Evolutionary conservation across 2,113 vertebrate species (phyloP), one percentile per base, ranked within the genome.

Genomic region (Melierax canorus): DNA sequence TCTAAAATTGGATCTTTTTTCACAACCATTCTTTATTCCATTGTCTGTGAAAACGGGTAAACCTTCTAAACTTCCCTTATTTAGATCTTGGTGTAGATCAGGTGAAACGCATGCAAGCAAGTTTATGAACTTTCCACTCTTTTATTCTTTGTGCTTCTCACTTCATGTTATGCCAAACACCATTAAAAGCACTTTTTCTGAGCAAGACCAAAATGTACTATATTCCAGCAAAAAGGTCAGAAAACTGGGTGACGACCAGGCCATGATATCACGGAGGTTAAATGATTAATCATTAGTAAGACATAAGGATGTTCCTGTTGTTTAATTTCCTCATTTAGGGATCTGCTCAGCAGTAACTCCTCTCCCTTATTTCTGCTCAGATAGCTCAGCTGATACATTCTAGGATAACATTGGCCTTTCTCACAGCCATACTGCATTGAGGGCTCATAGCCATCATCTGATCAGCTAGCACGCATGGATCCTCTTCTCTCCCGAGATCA

Each of bases 261-360:
- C 34, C 41, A 11, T 1, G 3, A 6, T 81, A 71, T 51, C 23
- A 51, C 16, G 20, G 34, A 93, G 24, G 38, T 88, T 82, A 88
- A 90, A 77, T 83, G 50, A 94, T 86, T 59, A 90, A 55, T 80
- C 62, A 43, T 55, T 83, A 88, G 6, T 50, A 66, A 88, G 83
- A 59, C 14, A 66, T 38, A 83, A 73, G 43, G 48, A 84, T 80
- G 26, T 10, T 76, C 19, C 39, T 55, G 39, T 38, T 55, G 45
- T 43, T 89, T 90, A 73, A 93, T 94, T 77, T 94, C 59, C 55
- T 73, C 81, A 73, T 87, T 94, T 77, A 81, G 55, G 48, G 76
- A 59, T 58, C 26, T 69, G 50, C 17, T 91, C 48, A 91, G 41
- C 67, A 83, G 39, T 94, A 72, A 55, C 51, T 53, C 51, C 27